A percentile compares a stretch with the other conserved stretches of the same genome.
Evolutionary conservation across 2,888 invertebrate species (phyloP).

Genomic region (Hecatera dysodea): DNA sequence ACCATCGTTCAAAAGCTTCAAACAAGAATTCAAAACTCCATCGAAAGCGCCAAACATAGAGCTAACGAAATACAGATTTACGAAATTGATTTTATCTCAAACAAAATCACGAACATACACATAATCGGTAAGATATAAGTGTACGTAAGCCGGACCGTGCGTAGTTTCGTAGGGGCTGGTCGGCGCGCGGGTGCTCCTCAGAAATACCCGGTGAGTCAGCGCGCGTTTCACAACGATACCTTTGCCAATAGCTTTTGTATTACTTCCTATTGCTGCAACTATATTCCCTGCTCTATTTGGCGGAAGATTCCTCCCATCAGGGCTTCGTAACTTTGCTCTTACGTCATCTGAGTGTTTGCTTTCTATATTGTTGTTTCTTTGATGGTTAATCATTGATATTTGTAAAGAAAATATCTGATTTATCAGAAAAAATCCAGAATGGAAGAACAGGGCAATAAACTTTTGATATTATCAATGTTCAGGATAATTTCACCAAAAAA

Average conservation of each 20-base stretch:
- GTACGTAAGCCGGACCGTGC: constrained; percentile 66
- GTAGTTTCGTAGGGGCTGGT: constrained; percentile 69
- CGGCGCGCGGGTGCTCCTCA: constrained; percentile 73
- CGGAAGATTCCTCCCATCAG: constrained; percentile 61
- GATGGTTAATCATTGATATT: constrained; percentile 26
- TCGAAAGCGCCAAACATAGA: not conserved
- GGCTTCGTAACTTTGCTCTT: constrained; percentile 15
- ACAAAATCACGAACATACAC: constrained; percentile 21
- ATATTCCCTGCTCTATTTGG: constrained; percentile 63
- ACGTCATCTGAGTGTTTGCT: constrained; percentile 27
- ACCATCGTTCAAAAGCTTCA: not conserved
- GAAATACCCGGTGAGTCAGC: constrained; percentile 88
- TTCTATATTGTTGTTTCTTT: constrained; percentile 38
- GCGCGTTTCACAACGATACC: constrained; percentile 86
- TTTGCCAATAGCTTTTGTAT: constrained; percentile 89
- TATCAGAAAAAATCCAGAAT: not conserved
- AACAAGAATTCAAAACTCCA: not conserved
- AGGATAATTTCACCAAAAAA: not conserved
- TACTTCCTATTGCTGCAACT: constrained; percentile 85
- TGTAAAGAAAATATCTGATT: not conserved
- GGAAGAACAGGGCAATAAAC: not conserved
- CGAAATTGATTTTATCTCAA: constrained; percentile 29
- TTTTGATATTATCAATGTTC: constrained; percentile 12
- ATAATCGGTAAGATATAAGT: constrained; percentile 53
- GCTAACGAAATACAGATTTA: constrained; percentile 22